Conservation (phyloP, 2,888 invertebrate species). For the Hanleya hanleyi region DNA sequence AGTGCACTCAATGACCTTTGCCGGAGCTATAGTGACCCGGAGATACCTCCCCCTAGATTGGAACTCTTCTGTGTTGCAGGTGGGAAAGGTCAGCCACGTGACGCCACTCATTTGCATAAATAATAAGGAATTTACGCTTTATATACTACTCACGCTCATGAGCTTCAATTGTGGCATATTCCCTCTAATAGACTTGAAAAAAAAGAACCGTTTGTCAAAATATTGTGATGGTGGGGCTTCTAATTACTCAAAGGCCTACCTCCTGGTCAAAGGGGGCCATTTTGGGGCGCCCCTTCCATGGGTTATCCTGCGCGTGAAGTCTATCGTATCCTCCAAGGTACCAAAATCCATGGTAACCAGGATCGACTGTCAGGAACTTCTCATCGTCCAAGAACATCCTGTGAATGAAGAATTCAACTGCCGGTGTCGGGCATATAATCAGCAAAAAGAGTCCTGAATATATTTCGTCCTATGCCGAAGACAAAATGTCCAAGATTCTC, state of each 20-base stretch:
- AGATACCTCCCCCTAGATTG: too few species aligned
- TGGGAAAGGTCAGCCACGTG: too few species aligned
- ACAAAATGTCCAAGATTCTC: background rate
- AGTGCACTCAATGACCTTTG: too few species aligned
- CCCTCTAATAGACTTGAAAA: too few species aligned
- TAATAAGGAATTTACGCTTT: too few species aligned
- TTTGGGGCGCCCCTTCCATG: slow-evolving; percentile 54
- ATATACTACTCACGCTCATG: too few species aligned
- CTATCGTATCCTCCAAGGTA: slow-evolving; percentile 77
- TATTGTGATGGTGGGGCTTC: too few species aligned
- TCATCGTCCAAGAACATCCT: slow-evolving; percentile 63
- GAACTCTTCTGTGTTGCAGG: too few species aligned
- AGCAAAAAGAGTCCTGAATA: background rate
- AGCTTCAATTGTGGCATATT: too few species aligned
- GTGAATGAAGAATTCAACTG: background rate
- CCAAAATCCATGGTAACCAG: slow-evolving; percentile 78
- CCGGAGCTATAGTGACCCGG: too few species aligned
- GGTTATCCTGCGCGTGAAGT: slow-evolving; percentile 62
- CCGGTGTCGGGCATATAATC: background rate
- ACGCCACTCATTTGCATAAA: too few species aligned
- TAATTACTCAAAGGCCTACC: too few species aligned
- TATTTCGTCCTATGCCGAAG: background rate
- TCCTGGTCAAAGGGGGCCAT: slow-evolving; percentile 70
- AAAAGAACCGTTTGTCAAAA: background rate
- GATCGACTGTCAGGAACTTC: slow-evolving; percentile 52